These are phyloP conservation scores for Brachionus calyciflorus DNA, from an alignment of 1,140 invertebrate genomes.

Conservation along the genomic window DNA sequence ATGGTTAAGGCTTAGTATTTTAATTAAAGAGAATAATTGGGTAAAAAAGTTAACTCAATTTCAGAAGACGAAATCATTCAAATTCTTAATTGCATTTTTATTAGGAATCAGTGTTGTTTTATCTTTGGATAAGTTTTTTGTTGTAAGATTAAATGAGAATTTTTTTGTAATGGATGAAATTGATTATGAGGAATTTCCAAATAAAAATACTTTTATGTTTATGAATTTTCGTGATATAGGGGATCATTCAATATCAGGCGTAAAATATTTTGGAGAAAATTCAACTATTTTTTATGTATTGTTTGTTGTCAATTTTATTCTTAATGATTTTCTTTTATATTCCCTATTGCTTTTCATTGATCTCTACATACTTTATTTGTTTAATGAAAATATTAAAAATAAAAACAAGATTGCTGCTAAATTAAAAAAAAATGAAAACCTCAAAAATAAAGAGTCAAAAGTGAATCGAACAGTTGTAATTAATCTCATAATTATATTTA, in stretches of 20 bases:
- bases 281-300: background rate
- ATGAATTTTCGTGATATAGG: background rate
- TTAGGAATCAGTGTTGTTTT: background rate
- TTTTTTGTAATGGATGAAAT: background rate
- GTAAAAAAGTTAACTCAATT: background rate
- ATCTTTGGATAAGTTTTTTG: constrained; percentile 4
- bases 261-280: background rate
- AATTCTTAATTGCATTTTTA: background rate
- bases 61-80: background rate
- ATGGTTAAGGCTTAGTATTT: background rate
- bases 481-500: background rate
- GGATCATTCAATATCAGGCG: background rate
- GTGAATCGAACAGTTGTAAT: background rate
- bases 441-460: background rate
- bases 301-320: background rate
- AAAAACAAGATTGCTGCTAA: too few relatives aligned
- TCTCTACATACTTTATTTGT: background rate
- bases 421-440: background rate
- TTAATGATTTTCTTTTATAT: background rate
- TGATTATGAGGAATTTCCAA: constrained; percentile 1
- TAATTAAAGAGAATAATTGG: background rate
- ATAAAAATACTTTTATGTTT: background rate
- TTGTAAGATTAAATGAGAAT: background rate
- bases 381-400: background rate
- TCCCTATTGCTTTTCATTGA: background rate